Conservation (phyloP, 2,113 vertebrate species). For the Okapia johnstoni region DNA sequence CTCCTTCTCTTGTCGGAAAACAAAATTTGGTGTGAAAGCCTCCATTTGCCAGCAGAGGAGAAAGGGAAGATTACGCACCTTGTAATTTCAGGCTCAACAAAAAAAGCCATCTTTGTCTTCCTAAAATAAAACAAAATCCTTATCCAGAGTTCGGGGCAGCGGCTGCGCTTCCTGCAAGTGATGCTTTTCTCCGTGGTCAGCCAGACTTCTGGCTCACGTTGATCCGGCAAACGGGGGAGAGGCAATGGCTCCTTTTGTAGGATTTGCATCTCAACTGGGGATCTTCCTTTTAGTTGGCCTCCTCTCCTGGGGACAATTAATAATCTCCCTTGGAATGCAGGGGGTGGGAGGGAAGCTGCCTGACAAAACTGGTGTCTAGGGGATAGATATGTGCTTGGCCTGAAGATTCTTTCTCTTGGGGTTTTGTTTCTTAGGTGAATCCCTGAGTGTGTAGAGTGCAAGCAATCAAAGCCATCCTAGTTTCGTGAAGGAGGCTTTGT, state of each 20-base stretch:
- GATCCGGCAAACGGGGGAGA: background rate
- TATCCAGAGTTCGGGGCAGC: background rate
- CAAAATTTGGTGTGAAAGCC: conserved; percentile 29
- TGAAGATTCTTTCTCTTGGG: background rate
- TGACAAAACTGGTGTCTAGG: background rate
- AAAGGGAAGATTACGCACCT: conserved; percentile 31
- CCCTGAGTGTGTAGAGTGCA: background rate
- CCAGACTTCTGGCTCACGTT: background rate
- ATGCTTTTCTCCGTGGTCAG: background rate
- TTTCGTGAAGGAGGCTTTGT: background rate
- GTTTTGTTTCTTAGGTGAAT: background rate
- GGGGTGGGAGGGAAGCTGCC: background rate
- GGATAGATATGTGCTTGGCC: background rate
- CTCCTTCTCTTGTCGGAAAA: conserved; percentile 29
- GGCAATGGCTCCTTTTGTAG: background rate
- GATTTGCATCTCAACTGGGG: conserved; percentile 48
- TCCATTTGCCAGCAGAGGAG: background rate
- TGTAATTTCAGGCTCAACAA: conserved; percentile 58
- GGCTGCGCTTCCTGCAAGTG: background rate
- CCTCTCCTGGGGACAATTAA: conserved; percentile 42
- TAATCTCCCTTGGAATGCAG: conserved; percentile 51
- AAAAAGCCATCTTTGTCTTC: conserved; percentile 16
- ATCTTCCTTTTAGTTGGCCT: conserved; percentile 30
- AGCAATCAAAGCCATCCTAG: background rate
- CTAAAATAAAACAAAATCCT: conserved; percentile 34